A percentile compares a stretch with the other conserved stretches of the same genome.
Conservation (phyloP, 2,888 invertebrate species). For the Cordilura impudica region DNA sequence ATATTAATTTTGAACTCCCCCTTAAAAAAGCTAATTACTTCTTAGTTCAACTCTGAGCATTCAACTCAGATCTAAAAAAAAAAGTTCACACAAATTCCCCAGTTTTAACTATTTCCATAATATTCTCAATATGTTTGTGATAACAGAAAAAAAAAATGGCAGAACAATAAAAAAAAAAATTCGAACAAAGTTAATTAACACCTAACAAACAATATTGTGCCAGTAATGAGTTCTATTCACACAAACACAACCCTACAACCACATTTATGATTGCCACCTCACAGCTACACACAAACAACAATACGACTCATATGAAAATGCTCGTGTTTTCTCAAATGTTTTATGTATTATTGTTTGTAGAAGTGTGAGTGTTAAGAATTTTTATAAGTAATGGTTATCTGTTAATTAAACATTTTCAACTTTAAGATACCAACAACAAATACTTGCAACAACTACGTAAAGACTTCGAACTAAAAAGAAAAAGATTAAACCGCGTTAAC, state of each 20-base stretch:
- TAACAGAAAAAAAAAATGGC: constrained; percentile 14
- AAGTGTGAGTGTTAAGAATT: constrained; percentile 17
- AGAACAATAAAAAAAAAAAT: constrained; percentile 13
- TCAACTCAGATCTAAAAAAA: too few relatives aligned
- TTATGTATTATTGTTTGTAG: neutral
- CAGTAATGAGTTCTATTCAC: constrained; percentile 33
- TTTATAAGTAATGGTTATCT: constrained; percentile 49
- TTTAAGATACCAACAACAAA: constrained; percentile 37
- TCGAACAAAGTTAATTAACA: constrained; percentile 47
- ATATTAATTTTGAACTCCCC: too few relatives aligned
- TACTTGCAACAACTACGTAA: neutral
- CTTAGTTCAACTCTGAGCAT: too few relatives aligned
- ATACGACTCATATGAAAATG: too few relatives aligned
- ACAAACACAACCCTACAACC: neutral
- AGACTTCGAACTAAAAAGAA: neutral
- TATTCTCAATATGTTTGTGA: too few relatives aligned
- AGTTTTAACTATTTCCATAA: too few relatives aligned
- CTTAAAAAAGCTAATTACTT: too few relatives aligned
- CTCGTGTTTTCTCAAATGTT: neutral
- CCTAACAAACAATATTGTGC: constrained; percentile 28
- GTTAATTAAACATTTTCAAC: constrained; percentile 49
- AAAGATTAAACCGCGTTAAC: constrained; percentile 45
- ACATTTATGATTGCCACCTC: neutral
- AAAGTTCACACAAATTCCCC: too few relatives aligned
- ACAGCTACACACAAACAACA: neutral